phyloP scores from a whole-genome alignment of 2,888 invertebrate species.

The Hanleya hanleyi region DNA sequence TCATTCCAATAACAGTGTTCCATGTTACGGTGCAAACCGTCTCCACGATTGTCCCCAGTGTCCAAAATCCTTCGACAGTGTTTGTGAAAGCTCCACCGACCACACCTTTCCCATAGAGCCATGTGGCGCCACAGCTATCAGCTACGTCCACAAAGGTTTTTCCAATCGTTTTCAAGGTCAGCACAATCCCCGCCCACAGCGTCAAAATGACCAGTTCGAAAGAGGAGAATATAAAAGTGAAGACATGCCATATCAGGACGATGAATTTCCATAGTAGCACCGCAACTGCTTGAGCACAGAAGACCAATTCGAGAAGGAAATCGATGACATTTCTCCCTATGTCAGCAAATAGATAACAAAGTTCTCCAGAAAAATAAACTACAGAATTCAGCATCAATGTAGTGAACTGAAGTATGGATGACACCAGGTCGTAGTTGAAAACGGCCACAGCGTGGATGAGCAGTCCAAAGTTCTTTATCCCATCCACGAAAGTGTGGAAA shows the following conservation, averaged over 20 bases:
- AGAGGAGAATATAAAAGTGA: conserved; percentile 28
- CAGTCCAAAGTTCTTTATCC: neutral
- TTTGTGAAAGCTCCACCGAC: neutral
- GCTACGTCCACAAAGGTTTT: conserved; percentile 29
- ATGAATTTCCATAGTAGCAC: conserved; percentile 32
- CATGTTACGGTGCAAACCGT: neutral
- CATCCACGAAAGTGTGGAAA: neutral
- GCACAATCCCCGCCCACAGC: conserved; percentile 32
- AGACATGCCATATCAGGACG: conserved; percentile 28
- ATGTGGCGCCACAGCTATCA: conserved; percentile 26
- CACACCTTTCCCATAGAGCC: conserved; percentile 21
- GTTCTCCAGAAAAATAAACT: neutral
- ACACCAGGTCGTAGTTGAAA: conserved; percentile 28
- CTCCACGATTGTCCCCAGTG: conserved; percentile 11
- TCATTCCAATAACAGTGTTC: neutral
- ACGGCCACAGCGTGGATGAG: neutral
- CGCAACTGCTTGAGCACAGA: conserved; percentile 25
- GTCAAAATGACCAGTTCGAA: conserved; percentile 27
- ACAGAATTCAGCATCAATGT: conserved; percentile 1
- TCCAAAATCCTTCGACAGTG: conserved; percentile 19
- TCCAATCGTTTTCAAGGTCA: conserved; percentile 25
- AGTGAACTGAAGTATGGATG: conserved; percentile 10
- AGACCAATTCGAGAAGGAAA: conserved; percentile 32
- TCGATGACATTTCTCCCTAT: conserved; percentile 21
- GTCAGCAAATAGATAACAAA: conserved; percentile 7